Conservation (phyloP, 35 echinoderm and acorn worm species). For the Lytechinus variegatus region DNA sequence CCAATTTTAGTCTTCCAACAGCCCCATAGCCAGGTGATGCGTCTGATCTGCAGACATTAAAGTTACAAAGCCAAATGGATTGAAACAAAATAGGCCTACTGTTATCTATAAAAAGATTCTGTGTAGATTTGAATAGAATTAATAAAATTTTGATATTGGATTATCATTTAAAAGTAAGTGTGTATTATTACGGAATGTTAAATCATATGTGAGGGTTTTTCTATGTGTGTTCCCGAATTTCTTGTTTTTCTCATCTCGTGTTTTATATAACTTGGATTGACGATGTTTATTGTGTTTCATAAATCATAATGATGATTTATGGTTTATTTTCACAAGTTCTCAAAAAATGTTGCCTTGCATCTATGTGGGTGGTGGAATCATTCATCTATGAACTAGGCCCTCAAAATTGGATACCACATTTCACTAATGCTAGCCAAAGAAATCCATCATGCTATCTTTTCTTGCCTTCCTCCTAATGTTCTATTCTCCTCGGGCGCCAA, state of each 20-base stretch:
- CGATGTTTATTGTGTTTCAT: neutral
- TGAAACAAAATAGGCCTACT: neutral
- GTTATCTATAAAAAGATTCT: too few relatives aligned
- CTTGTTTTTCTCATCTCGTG: too few relatives aligned
- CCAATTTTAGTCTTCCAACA: constrained; percentile 27
- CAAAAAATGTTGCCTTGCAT: neutral
- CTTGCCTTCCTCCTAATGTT: neutral
- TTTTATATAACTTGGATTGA: too few relatives aligned
- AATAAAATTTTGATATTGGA: too few relatives aligned
- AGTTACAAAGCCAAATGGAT: neutral
- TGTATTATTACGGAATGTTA: too few relatives aligned
- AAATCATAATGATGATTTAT: neutral
- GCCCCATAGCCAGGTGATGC: neutral
- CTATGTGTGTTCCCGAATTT: too few relatives aligned
- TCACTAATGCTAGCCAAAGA: neutral
- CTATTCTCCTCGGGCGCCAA: neutral
- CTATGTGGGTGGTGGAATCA: neutral
- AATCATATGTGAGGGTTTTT: too few relatives aligned
- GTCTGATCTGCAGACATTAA: neutral
- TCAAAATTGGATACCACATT: neutral
- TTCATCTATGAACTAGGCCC: neutral
- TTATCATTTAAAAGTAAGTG: too few relatives aligned
- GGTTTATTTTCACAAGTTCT: neutral
- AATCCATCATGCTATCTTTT: neutral
- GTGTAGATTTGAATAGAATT: too few relatives aligned